Evolutionary conservation across 1,140 invertebrate genomes (phyloP), one percentile per base, ranked within the genome.

Genomic region (Euwallacea similis): DNA sequence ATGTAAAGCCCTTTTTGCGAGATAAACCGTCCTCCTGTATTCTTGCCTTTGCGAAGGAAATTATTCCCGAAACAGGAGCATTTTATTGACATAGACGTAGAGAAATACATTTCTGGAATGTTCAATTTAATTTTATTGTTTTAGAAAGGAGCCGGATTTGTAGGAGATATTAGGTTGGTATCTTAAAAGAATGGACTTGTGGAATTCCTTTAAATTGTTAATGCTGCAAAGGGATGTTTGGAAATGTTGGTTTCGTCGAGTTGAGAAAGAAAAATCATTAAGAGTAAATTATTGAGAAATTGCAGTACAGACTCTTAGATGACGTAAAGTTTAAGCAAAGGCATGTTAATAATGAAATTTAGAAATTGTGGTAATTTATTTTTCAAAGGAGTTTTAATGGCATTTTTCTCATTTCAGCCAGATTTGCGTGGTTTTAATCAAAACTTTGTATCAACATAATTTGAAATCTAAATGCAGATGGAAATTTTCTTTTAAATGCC

Each of bases 61-160:
- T 33, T 33, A 33, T 33, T 33, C 46, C 13, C 46, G 41, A 60
- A 41, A 46, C 42, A 44, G 42, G 13, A 44, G 16, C 60, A 47
- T 63, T 63, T 63, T 63, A 63, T 46, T 63, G 43, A 63, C 42
- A 56, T 15, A 63, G 60, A 42, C 60, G 46, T 21, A 41, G 44
- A 63, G 54, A 63, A 33, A 63, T 63, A 47, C 60, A 63, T 63
- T 63, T 15, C 44, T 33, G 60, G 60, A 63, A 63, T 63, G 60
- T 63, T 44, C 60, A 63, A 63, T 63, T 63, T 47, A 63, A 63
- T 63, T 63, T 63, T 63, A 63, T 63, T 47, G 60, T 63, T 63
- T 44, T 16, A 44, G 60, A 63, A 47, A 13, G 60, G n/a, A 44
- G 16, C 7, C 42, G 43, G 60, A 63, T 63, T 63, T 63, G 60